Percentiles rank a stretch among this genome's conserved stretches.
phyloP scores from a whole-genome alignment of 2,797 vertebrate genomes.

The Aulostomus chinensis region DNA sequence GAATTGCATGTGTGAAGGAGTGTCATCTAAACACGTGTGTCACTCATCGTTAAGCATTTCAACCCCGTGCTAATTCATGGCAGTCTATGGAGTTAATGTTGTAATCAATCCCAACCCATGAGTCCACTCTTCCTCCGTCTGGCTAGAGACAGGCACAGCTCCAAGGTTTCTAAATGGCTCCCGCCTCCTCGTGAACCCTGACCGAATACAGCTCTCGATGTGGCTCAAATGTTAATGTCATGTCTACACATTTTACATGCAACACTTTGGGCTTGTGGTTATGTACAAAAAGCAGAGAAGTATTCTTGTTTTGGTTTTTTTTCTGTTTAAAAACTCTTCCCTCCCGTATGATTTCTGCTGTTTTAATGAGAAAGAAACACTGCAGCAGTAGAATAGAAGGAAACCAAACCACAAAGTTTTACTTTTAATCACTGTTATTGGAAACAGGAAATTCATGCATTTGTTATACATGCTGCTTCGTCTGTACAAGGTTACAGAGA shows the following conservation, averaged over 20 bases:
- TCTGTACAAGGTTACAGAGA: too few relatives aligned
- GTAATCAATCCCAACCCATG: slow-evolving; percentile 64
- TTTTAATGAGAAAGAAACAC: too few relatives aligned
- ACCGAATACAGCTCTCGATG: slow-evolving; percentile 56
- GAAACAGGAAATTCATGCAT: too few relatives aligned
- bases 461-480: too few relatives aligned
- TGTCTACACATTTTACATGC: slow-evolving; percentile 22
- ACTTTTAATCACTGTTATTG: too few relatives aligned
- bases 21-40: slow-evolving; percentile 63
- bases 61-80: slow-evolving; percentile 61
- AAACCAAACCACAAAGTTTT: too few relatives aligned
- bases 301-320: too few relatives aligned
- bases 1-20: slow-evolving; percentile 63
- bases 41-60: slow-evolving; percentile 66
- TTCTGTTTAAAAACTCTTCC: too few relatives aligned
- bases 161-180: slow-evolving; percentile 71
- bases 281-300: slow-evolving; percentile 5
- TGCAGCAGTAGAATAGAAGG: too few relatives aligned
- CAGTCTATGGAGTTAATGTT: slow-evolving; percentile 61
- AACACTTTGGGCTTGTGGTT: slow-evolving; percentile 23
- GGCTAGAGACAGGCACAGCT: slow-evolving; percentile 74
- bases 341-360: background rate
- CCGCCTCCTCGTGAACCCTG: slow-evolving; percentile 48
- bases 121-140: slow-evolving; percentile 59
- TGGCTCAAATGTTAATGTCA: slow-evolving; percentile 45